Conservation (phyloP, 2,113 vertebrate genomes). For the Dromas ardeola region DNA sequence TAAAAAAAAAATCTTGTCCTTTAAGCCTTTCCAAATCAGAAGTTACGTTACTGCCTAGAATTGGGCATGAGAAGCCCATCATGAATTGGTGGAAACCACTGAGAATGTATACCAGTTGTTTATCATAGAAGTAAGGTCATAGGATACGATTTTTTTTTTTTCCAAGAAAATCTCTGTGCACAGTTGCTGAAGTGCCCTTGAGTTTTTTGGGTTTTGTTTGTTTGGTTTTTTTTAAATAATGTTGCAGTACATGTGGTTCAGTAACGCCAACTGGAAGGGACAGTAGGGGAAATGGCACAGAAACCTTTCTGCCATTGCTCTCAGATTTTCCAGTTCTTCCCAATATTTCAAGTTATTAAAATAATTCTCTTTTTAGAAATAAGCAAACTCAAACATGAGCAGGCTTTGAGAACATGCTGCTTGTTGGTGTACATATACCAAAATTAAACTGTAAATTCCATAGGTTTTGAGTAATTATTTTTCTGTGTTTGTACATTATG, state of each 20-base stretch:
- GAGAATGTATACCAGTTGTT: background rate
- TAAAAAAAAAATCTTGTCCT: background rate
- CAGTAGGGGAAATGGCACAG: background rate
- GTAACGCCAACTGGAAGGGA: background rate
- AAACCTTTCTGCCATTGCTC: background rate
- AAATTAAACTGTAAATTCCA: background rate
- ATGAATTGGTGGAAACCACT: background rate
- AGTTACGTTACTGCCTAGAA: background rate
- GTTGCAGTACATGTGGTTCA: background rate
- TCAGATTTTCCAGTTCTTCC: background rate
- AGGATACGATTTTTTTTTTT: background rate
- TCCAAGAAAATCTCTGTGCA: background rate
- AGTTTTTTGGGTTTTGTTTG: background rate
- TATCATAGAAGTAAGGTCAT: background rate
- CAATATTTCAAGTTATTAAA: background rate
- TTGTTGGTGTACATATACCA: background rate
- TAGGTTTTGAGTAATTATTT: background rate
- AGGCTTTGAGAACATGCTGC: background rate
- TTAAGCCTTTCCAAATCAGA: background rate
- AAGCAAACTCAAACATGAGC: background rate
- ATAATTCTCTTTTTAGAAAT: background rate
- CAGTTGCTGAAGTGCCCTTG: background rate
- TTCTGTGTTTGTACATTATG: background rate
- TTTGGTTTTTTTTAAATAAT: background rate
- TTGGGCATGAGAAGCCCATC: background rate